Evolutionary conservation across 2,797 vertebrate species (phyloP), one percentile per base, ranked within the genome.

Genomic region (Mormyrus proboscirostris): DNA sequence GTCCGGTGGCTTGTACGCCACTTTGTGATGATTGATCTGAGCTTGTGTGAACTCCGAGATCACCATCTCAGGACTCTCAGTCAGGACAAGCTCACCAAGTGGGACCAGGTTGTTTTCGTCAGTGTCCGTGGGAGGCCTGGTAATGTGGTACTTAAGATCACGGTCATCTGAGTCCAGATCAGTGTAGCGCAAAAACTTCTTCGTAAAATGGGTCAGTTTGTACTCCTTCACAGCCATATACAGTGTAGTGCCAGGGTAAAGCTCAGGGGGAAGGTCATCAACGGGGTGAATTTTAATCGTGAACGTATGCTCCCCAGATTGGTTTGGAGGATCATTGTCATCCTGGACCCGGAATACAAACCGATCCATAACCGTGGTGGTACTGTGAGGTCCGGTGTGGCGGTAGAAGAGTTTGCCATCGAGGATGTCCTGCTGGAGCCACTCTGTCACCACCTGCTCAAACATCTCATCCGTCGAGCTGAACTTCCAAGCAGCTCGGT

Each of bases 171-270:
- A 97, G 92, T 97, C 96, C 87, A 96, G 91, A 92, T 98, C 97
- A 88, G 91, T 96, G 85, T 97, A 98, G 82, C 93, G 95, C 89
- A 98, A 93, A 86, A 92, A 96, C 82, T 92, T 95, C 92, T 96
- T 97, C 82, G 92, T 96, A 85, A 98, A 97, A 85, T 92, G 91
- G 76, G 97, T 98, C 55, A 97, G 91, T 83, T 97, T 96, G 65
- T 97, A 98, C 90, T 97, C 96, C 88, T 96, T 93, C 38, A 98
- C 97, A 3, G 95, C 96, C 96, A 98, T 97, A 91, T 97, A 94
- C 59, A 99, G 94, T 47, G 94, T 96, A 50, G 96, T 95, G 88
- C 96, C 96, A n/a, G 94, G 93, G 86, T 94, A 94, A 73, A 97
- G 92, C 85, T 96, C 95, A 82, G 97, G 96, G 3, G 95, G 89